These are phyloP conservation scores for Gymnoscelis rufifasciata DNA, from an alignment of 2,888 invertebrate genomes.

Conservation along the genomic window DNA sequence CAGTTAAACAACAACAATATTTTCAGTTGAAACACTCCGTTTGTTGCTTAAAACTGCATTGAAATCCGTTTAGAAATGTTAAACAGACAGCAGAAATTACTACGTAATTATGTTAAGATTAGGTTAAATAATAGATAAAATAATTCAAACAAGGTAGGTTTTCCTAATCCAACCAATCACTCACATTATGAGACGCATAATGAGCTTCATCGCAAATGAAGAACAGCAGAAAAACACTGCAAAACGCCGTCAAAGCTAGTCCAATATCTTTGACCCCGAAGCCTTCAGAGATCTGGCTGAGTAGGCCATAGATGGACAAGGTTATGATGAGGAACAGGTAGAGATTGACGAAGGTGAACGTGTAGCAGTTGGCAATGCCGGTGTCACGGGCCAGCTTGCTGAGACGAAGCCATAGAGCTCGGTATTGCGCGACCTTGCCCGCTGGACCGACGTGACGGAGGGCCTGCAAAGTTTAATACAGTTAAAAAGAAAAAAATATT, in stretches of 20 bases:
- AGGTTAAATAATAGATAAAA: no score
- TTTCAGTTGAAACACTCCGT: no score
- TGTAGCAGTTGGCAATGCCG: conserved; percentile 83
- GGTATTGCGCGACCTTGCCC: conserved; percentile 83
- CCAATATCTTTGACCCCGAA: conserved; percentile 86
- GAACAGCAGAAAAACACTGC: conserved; percentile 82
- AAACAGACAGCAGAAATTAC: no score
- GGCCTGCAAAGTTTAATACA: conserved; percentile 56
- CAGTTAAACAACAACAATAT: no score
- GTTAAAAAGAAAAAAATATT: no score
- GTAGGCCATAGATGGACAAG: conserved; percentile 85
- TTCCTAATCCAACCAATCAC: no score
- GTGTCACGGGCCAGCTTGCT: conserved; percentile 83
- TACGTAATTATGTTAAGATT: no score
- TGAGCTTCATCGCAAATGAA: conserved; percentile 87
- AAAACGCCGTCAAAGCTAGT: conserved; percentile 82
- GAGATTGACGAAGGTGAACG: conserved; percentile 82
- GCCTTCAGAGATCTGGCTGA: conserved; percentile 85
- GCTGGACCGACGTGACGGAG: conserved; percentile 84
- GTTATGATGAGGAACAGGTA: conserved; percentile 86
- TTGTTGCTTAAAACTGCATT: no score
- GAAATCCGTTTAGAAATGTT: no score
- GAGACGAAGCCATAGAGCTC: conserved; percentile 84
- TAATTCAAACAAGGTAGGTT: no score
- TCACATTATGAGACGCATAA: conserved; percentile 84